These are phyloP conservation scores for Mystacornis crossleyi DNA, from an alignment of 2,113 vertebrate genomes.

Conservation along the genomic window DNA sequence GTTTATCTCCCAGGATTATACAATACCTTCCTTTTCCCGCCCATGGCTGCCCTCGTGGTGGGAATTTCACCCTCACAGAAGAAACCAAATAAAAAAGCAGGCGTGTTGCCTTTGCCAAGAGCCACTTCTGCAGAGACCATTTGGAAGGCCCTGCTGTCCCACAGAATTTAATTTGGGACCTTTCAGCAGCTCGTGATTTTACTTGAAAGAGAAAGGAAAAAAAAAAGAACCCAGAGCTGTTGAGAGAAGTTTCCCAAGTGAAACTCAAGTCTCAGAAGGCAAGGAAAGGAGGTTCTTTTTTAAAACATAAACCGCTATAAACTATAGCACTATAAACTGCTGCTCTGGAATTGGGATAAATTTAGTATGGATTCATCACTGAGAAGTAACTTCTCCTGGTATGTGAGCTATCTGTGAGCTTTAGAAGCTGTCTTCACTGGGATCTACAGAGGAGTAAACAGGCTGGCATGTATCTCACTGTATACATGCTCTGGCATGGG, in stretches of 20 bases:
- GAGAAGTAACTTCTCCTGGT: background rate
- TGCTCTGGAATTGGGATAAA: background rate
- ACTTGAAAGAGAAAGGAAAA: background rate
- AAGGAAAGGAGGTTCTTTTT: conserved; percentile 1
- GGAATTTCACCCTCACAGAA: background rate
- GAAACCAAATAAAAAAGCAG: background rate
- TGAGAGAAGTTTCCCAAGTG: conserved; percentile 55
- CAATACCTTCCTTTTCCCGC: background rate
- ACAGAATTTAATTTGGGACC: conserved; percentile 20
- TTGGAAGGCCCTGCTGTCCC: background rate
- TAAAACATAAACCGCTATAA: background rate
- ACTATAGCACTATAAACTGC: background rate
- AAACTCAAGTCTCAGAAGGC: conserved; percentile 5
- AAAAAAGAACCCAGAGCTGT: background rate
- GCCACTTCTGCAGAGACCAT: background rate
- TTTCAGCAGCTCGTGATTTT: conserved; percentile 35
- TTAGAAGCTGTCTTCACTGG: background rate
- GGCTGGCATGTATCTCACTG: background rate
- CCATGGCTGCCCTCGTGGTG: background rate
- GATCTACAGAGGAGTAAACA: background rate
- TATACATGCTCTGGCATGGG: background rate
- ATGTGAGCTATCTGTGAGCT: background rate
- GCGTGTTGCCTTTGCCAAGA: background rate
- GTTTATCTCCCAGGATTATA: background rate
- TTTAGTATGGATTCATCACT: conserved; percentile 11